These are phyloP conservation scores for Steinernema scapterisci DNA, from an alignment of 2,888 invertebrate genomes.

Conservation along the genomic window DNA sequence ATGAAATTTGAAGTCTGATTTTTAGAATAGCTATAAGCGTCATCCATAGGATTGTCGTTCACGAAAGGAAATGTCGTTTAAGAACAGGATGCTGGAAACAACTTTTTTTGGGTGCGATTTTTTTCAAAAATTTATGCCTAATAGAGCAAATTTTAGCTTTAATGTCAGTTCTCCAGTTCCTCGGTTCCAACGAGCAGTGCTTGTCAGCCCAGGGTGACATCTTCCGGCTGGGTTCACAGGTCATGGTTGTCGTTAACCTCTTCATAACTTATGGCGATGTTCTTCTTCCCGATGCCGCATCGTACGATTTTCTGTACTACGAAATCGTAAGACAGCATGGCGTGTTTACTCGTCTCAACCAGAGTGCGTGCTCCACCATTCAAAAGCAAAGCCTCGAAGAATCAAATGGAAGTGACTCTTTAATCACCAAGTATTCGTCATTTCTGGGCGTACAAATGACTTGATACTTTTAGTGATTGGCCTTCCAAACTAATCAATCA, in stretches of 20 bases:
- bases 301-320: slow-evolving; percentile 43
- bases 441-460: background rate
- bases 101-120: slow-evolving; percentile 38
- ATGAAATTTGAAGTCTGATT: no score
- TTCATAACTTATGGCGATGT: slow-evolving; percentile 46
- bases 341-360: slow-evolving; percentile 35
- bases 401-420: background rate
- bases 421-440: no score
- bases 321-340: slow-evolving; percentile 39
- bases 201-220: slow-evolving; percentile 28
- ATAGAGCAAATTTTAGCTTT: slow-evolving; percentile 33
- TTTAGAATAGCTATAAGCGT: slow-evolving; percentile 38
- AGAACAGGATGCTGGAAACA: slow-evolving; percentile 40
- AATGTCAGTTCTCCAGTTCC: slow-evolving; percentile 37
- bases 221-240: slow-evolving; percentile 37
- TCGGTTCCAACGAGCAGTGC: slow-evolving; percentile 27
- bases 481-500: slow-evolving; percentile 37
- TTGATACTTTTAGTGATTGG: slow-evolving; percentile 34
- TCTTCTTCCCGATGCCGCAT: slow-evolving; percentile 40
- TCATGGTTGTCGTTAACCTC: slow-evolving; percentile 41
- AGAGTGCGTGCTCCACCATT: background rate
- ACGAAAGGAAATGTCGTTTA: slow-evolving; percentile 38
- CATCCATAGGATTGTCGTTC: slow-evolving; percentile 40
- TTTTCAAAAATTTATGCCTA: no score
- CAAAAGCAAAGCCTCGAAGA: slow-evolving; percentile 19